Percentiles rank a stretch among this genome's conserved stretches.
Conservation (phyloP, 2,888 invertebrate genomes). For the Gymnosoma rotundatum region DNA sequence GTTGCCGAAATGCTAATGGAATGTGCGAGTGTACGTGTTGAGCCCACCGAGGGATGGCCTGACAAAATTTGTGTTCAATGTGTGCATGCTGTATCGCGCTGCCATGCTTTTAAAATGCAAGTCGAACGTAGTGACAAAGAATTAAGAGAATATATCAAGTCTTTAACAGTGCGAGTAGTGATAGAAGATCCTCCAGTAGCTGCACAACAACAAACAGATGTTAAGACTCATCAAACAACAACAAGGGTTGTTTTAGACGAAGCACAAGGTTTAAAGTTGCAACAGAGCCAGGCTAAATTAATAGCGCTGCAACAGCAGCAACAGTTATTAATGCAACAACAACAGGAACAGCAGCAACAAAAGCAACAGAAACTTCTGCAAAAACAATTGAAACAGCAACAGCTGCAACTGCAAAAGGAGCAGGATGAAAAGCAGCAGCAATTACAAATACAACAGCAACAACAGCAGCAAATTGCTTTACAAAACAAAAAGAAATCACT, state of each 20-base stretch:
- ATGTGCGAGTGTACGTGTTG: slow-evolving; percentile 85
- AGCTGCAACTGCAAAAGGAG: slow-evolving; percentile 57
- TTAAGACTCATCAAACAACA: slow-evolving; percentile 62
- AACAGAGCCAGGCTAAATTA: slow-evolving; percentile 63
- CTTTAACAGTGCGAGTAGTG: slow-evolving; percentile 80
- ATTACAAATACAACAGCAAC: slow-evolving; percentile 69
- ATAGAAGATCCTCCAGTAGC: slow-evolving; percentile 76
- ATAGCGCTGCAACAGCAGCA: slow-evolving; percentile 67
- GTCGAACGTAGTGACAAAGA: slow-evolving; percentile 85
- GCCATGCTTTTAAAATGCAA: slow-evolving; percentile 85
- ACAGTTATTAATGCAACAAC: slow-evolving; percentile 69
- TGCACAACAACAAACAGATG: slow-evolving; percentile 39
- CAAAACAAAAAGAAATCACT: slow-evolving; percentile 56
- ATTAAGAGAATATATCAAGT: slow-evolving; percentile 83
- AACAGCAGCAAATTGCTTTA: slow-evolving; percentile 53
- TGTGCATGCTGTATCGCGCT: slow-evolving; percentile 86
- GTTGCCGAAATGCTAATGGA: slow-evolving; percentile 87
- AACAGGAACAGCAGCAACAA: slow-evolving; percentile 73
- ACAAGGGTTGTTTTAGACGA: slow-evolving; percentile 66
- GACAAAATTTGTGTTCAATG: slow-evolving; percentile 86
- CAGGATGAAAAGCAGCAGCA: slow-evolving; percentile 66
- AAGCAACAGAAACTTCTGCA: slow-evolving; percentile 66
- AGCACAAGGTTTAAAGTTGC: slow-evolving; percentile 71
- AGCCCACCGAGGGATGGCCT: slow-evolving; percentile 85
- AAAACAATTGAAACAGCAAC: slow-evolving; percentile 62